Conservation (phyloP, 2,888 invertebrate species). For the Tipula vernalis region DNA sequence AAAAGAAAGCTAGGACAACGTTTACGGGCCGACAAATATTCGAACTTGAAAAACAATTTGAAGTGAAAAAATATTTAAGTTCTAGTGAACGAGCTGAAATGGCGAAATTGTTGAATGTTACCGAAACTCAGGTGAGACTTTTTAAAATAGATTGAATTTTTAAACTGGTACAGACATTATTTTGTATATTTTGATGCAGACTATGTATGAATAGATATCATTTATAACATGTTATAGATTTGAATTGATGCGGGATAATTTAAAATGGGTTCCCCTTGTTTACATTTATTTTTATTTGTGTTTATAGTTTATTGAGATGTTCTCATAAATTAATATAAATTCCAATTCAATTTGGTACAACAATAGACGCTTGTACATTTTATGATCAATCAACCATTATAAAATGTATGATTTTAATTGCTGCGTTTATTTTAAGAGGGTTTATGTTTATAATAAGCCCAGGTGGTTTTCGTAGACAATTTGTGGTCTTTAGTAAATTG, state of each 20-base stretch:
- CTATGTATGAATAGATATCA: too few relatives aligned
- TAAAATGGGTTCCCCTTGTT: background rate
- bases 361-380: background rate
- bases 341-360: background rate
- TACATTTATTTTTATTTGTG: background rate
- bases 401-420: background rate
- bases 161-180: background rate
- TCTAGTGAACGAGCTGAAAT: slow-evolving; percentile 89
- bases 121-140: slow-evolving; percentile 81
- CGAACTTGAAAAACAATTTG: slow-evolving; percentile 92
- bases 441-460: too few relatives aligned
- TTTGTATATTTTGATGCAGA: too few relatives aligned
- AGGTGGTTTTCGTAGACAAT: too few relatives aligned
- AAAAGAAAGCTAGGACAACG: slow-evolving; percentile 85
- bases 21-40: slow-evolving; percentile 94
- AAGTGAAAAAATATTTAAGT: slow-evolving; percentile 89
- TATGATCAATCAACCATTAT: background rate
- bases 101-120: slow-evolving; percentile 86
- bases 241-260: background rate
- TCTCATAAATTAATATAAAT: background rate
- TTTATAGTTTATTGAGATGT: background rate
- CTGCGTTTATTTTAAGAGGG: too few relatives aligned
- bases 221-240: background rate
- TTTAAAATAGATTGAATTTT: background rate
- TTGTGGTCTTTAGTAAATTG: too few relatives aligned